Evolutionary conservation across 2,888 invertebrate genomes (phyloP).

Genomic region (Pantelozetes paolii): DNA sequence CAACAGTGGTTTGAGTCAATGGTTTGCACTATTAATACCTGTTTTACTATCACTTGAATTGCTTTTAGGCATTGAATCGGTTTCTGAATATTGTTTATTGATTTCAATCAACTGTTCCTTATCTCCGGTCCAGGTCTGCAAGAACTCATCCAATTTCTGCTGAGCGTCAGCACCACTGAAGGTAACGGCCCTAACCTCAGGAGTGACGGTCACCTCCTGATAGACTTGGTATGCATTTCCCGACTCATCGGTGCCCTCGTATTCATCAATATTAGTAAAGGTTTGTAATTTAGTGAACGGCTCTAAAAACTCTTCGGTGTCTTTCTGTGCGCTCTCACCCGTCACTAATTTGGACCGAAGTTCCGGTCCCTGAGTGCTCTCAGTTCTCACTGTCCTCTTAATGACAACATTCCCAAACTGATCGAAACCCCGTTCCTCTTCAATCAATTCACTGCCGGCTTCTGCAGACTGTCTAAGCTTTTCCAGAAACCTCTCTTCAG

Average conservation of each 20-base stretch:
- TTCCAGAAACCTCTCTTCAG: slow-evolving; percentile 31
- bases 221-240: slow-evolving; percentile 46
- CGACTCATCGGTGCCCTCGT: slow-evolving; percentile 46
- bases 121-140: slow-evolving; percentile 50
- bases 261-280: slow-evolving; percentile 46
- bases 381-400: slow-evolving; percentile 43
- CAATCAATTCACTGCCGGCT: slow-evolving; percentile 43
- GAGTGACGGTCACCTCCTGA: slow-evolving; percentile 55
- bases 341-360: slow-evolving; percentile 52
- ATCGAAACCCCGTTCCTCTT: slow-evolving; percentile 45
- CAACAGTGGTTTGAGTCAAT: not conserved
- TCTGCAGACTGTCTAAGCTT: slow-evolving; percentile 18
- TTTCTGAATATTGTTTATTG: not conserved
- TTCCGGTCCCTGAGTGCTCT: slow-evolving; percentile 42
- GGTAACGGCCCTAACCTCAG: slow-evolving; percentile 57
- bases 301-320: slow-evolving; percentile 56
- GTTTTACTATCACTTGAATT: not conserved
- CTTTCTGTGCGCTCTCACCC: slow-evolving; percentile 57
- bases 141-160: slow-evolving; percentile 56
- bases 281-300: slow-evolving; percentile 42
- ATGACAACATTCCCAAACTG: slow-evolving; percentile 45
- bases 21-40: not conserved
- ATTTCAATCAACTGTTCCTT: slow-evolving; percentile 7
- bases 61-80: not conserved
- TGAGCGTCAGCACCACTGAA: slow-evolving; percentile 59